phyloP scores from a whole-genome alignment of 2,113 vertebrate genomes.

The Zosterops lateralis region DNA sequence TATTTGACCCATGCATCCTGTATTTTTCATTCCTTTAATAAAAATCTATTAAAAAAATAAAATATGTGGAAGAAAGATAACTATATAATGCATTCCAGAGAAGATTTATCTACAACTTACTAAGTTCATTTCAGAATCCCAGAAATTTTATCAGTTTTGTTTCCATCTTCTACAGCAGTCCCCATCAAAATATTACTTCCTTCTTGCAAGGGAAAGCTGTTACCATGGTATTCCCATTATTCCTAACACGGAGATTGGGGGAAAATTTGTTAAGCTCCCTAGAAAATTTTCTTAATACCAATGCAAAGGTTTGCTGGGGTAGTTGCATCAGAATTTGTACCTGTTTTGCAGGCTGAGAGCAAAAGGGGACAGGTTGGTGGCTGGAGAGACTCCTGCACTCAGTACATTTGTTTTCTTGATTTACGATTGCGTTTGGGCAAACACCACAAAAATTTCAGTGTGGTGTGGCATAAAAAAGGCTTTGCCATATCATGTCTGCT shows the following conservation, averaged over 20 bases:
- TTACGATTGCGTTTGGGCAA: accelerated
- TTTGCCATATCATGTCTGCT: not conserved
- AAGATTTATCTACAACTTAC: not conserved
- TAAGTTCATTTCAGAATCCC: not conserved
- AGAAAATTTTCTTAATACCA: not conserved
- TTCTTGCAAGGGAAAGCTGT: slow-evolving; percentile 12
- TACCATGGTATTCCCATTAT: slow-evolving; percentile 29
- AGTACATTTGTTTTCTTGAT: not conserved
- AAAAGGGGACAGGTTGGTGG: not conserved
- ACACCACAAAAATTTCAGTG: not conserved
- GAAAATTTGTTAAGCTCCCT: not conserved
- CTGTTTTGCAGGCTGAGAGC: not conserved
- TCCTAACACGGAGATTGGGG: not conserved
- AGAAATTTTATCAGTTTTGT: slow-evolving; percentile 13
- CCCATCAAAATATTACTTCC: not conserved
- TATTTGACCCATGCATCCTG: not conserved
- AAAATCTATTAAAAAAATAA: not conserved
- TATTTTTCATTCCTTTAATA: not conserved
- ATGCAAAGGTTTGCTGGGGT: not conserved
- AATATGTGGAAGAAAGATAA: not conserved
- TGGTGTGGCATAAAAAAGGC: not conserved
- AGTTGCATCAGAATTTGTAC: not conserved
- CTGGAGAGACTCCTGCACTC: not conserved
- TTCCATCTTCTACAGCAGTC: not conserved
- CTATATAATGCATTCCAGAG: not conserved